Base-by-base conservation (phyloP, 2,113 vertebrate species). In the Sapayoa aenigma region DNA sequence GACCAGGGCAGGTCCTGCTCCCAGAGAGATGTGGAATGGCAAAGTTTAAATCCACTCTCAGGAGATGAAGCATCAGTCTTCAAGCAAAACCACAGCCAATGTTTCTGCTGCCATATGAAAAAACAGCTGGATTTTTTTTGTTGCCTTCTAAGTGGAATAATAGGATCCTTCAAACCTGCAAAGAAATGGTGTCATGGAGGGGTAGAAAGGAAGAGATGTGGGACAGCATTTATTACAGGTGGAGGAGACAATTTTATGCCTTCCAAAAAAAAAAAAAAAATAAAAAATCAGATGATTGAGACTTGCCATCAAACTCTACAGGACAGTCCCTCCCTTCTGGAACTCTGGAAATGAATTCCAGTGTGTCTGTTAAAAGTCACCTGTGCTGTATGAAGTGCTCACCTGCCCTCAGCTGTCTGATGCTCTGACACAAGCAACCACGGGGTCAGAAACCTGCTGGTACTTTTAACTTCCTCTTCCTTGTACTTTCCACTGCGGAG, bases 201-300 rank as follows among this genome's bases (percentile, higher is more conserved):
- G 49, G 41, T 52, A 56, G 73, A 77, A 84, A 96, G 46, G 55
- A 56, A 53, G 22, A 49, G 73, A 19, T 47, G 73, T 62, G 73
- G 55, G 77, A 47, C 68, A 89, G 50, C 68, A 60, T 76, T 80
- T 93, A 87, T 91, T 89, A 74, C 35, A 91, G 81, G 84, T 30
- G 56, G 59, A 84, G 65, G 37, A 87, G 81, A 56, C 69, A 69
- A 73, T 8, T 6, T 24, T 56, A 12, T 20, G 44, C 47, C 44
- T 78, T 49, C 84, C 69, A 66, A 78, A 62, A 62, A 42, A 31
- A 66, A 78, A 62, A 62, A 42, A 31, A 21, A 78, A 89, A 74
- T 74, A 87, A 77, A 49, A 52, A 73, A 44, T 33, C n/a, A 56
- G 80, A 37, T 72, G 89, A 96, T 21, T 37, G 80, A 93, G 53